Conservation (phyloP, 1,140 invertebrate genomes). For the Megalonaias nervosa region DNA sequence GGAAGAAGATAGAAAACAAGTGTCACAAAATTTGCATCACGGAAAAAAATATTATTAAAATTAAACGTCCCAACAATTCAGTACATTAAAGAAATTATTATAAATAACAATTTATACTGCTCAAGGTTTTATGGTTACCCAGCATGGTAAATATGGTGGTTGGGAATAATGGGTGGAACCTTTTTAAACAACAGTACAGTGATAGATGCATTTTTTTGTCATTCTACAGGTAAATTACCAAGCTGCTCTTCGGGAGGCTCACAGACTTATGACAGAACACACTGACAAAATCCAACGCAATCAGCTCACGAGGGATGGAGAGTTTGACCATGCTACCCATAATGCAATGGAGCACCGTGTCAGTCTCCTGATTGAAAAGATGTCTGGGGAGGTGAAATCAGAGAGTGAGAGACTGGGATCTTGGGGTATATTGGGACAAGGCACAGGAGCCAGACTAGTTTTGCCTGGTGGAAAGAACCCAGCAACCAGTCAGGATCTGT, state of each 20-base stretch:
- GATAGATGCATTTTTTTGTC: background rate
- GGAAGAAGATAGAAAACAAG: too few relatives aligned
- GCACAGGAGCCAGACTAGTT: constrained; percentile 59
- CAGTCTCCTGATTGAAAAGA: constrained; percentile 52
- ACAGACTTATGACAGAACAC: constrained; percentile 57
- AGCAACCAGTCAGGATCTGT: constrained; percentile 49
- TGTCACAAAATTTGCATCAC: too few relatives aligned
- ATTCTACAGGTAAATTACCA: constrained; percentile 56
- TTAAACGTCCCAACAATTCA: too few relatives aligned
- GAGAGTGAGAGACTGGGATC: constrained; percentile 61
- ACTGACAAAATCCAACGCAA: constrained; percentile 53
- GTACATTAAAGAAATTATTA: too few relatives aligned
- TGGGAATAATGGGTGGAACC: too few relatives aligned
- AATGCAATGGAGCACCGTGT: constrained; percentile 48
- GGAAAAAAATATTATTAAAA: too few relatives aligned
- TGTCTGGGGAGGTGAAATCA: constrained; percentile 49
- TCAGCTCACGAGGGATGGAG: constrained; percentile 45
- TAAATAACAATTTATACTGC: too few relatives aligned
- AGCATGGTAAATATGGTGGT: too few relatives aligned
- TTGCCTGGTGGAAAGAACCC: constrained; percentile 48
- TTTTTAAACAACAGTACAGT: too few relatives aligned
- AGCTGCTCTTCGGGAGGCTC: constrained; percentile 54
- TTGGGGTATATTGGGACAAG: constrained; percentile 64
- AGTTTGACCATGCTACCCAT: constrained; percentile 53
- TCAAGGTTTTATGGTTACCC: too few relatives aligned